Conservation (phyloP, 2,797 vertebrate genomes). For the Novumbra hubbsi region DNA sequence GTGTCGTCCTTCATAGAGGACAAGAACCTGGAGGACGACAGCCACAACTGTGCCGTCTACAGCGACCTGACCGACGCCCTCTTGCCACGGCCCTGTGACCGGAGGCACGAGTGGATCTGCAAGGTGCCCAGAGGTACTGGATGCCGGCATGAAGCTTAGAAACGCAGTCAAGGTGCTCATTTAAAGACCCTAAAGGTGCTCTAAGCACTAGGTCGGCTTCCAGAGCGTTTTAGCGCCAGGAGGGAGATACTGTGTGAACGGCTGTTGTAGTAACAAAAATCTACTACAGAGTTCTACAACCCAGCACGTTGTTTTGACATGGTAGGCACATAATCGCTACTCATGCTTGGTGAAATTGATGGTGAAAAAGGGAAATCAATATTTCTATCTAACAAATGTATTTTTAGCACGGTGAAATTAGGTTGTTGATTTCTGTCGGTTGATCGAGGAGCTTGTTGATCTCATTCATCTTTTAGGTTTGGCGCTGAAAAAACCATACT, state of each 20-base stretch:
- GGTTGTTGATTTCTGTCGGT: background rate
- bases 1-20: slow-evolving; percentile 85
- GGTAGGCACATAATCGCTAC: too few species aligned
- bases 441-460: background rate
- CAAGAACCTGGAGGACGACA: slow-evolving; percentile 79
- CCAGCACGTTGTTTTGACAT: too few species aligned
- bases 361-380: too few species aligned
- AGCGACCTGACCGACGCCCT: slow-evolving; percentile 74
- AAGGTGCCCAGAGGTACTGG: slow-evolving; percentile 84
- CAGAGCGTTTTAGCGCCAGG: too few species aligned
- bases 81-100: slow-evolving; percentile 76
- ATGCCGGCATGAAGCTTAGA: background rate
- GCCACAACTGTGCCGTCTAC: slow-evolving; percentile 83
- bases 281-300: too few species aligned
- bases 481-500: slow-evolving; percentile 72
- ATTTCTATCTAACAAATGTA: too few species aligned
- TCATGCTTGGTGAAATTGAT: too few species aligned
- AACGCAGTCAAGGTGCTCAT: too few species aligned
- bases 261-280: too few species aligned
- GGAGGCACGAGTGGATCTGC: slow-evolving; percentile 93
- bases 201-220: too few species aligned
- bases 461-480: slow-evolving; percentile 60
- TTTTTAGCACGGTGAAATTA: background rate
- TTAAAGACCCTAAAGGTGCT: too few species aligned
- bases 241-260: too few species aligned